Evolutionary conservation across 1,140 invertebrate species (phyloP).

Genomic region (Heliconius melpomene): DNA sequence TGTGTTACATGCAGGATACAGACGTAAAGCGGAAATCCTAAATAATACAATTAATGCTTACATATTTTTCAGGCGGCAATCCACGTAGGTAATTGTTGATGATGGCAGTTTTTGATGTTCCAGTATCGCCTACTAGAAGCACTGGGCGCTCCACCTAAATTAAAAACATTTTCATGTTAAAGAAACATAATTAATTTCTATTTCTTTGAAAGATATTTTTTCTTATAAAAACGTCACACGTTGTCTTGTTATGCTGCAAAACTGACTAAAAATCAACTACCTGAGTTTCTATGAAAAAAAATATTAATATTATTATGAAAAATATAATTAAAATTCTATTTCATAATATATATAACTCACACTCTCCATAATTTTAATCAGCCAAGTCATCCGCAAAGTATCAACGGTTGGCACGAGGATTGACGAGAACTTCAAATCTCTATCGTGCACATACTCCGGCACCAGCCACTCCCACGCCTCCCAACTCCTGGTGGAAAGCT

Average conservation of each 20-base stretch:
- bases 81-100: slow-evolving; percentile 90
- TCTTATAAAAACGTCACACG: too few relatives aligned
- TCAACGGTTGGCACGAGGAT: slow-evolving; percentile 95
- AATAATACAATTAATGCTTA: slow-evolving; percentile 72
- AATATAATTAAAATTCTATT: neutral
- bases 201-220: too few relatives aligned
- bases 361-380: slow-evolving; percentile 89
- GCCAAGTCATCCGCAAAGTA: slow-evolving; percentile 89
- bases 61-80: slow-evolving; percentile 86
- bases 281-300: too few relatives aligned
- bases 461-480: slow-evolving; percentile 92
- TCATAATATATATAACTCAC: slow-evolving; percentile 64
- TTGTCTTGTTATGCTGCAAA: too few relatives aligned
- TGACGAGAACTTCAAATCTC: slow-evolving; percentile 86
- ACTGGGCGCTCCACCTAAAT: slow-evolving; percentile 86
- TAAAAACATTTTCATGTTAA: too few relatives aligned
- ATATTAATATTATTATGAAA: too few relatives aligned
- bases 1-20: too few relatives aligned
- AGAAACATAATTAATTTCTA: too few relatives aligned
- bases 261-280: too few relatives aligned
- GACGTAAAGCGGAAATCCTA: neutral
- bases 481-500: slow-evolving; percentile 87
- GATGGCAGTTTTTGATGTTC: slow-evolving; percentile 95
- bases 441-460: slow-evolving; percentile 88
- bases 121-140: slow-evolving; percentile 92